Conservation (phyloP, 2,888 invertebrate genomes). For the Ochropacha duplaris region DNA sequence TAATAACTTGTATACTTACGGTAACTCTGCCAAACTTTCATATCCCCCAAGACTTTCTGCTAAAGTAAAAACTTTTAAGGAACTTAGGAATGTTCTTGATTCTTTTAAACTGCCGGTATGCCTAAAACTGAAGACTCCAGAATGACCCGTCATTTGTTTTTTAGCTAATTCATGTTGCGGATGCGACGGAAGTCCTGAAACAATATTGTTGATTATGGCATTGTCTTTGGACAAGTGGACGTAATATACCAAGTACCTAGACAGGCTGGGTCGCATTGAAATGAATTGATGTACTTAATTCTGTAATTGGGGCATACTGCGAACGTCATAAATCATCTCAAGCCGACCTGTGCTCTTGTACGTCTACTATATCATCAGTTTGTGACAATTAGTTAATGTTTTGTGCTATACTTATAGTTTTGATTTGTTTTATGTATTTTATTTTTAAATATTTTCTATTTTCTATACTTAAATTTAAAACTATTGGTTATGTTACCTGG, state of each 20-base stretch:
- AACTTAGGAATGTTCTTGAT: constrained; percentile 87
- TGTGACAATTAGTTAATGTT: too few relatives aligned
- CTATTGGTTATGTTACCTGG: constrained; percentile 82
- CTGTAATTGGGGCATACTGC: too few relatives aligned
- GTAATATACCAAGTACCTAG: too few relatives aligned
- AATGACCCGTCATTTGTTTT: constrained; percentile 92
- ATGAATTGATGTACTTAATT: too few relatives aligned
- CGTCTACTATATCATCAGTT: too few relatives aligned
- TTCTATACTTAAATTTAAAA: too few relatives aligned
- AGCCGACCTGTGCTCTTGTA: too few relatives aligned
- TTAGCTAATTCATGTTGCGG: constrained; percentile 92
- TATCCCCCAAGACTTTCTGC: constrained; percentile 98
- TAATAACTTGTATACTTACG: constrained; percentile 89
- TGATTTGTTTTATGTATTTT: too few relatives aligned
- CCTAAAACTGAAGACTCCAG: constrained; percentile 96
- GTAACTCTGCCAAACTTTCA: constrained; percentile 96
- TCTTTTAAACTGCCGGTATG: constrained; percentile 90
- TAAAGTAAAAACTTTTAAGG: constrained; percentile 90
- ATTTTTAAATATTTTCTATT: too few relatives aligned
- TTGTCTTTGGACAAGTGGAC: background rate
- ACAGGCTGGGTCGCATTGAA: too few relatives aligned
- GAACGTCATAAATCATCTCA: too few relatives aligned
- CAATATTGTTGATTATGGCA: constrained; percentile 3
- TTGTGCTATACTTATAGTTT: too few relatives aligned
- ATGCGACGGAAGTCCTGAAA: constrained; percentile 90